Conservation (phyloP, 1,140 invertebrate genomes). For the Hycleus phaleratus region DNA sequence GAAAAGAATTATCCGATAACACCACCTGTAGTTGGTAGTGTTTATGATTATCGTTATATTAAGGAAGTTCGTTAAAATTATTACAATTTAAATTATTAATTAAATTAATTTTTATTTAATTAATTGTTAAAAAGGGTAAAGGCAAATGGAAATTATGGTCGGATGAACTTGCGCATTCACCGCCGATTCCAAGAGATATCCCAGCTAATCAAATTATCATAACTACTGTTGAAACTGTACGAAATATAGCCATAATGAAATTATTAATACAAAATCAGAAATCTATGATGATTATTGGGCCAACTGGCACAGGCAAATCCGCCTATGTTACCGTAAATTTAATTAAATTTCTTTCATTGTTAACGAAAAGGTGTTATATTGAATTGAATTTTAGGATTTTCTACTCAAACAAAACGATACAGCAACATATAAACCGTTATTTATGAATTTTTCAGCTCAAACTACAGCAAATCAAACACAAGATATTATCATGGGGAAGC, state of each 20-base stretch:
- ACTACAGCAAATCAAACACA: conserved; percentile 78
- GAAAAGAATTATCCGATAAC: conserved; percentile 49
- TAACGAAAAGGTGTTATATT: no score
- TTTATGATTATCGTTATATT: conserved; percentile 75
- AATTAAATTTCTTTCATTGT: no score
- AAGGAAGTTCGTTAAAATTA: no score
- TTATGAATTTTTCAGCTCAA: conserved; percentile 80
- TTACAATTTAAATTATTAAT: no score
- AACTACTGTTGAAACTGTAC: conserved; percentile 75
- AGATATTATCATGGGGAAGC: conserved; percentile 69
- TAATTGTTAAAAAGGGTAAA: conserved; percentile 47
- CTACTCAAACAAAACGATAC: conserved; percentile 70
- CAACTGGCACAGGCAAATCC: conserved; percentile 89
- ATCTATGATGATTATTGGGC: conserved; percentile 74
- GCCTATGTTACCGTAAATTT: conserved; percentile 55
- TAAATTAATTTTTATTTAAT: no score
- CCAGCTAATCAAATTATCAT: conserved; percentile 73
- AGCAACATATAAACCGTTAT: conserved; percentile 51
- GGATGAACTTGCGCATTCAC: conserved; percentile 58
- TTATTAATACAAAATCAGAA: conserved; percentile 59
- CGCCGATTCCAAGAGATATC: conserved; percentile 80
- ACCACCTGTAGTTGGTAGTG: conserved; percentile 62
- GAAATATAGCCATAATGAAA: conserved; percentile 52
- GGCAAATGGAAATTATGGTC: conserved; percentile 71
- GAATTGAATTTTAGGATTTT: conserved; percentile 54